These are phyloP conservation scores for Microctenopoma stevenorrisi DNA, from an alignment of 2,797 vertebrate genomes.

Conservation along the genomic window DNA sequence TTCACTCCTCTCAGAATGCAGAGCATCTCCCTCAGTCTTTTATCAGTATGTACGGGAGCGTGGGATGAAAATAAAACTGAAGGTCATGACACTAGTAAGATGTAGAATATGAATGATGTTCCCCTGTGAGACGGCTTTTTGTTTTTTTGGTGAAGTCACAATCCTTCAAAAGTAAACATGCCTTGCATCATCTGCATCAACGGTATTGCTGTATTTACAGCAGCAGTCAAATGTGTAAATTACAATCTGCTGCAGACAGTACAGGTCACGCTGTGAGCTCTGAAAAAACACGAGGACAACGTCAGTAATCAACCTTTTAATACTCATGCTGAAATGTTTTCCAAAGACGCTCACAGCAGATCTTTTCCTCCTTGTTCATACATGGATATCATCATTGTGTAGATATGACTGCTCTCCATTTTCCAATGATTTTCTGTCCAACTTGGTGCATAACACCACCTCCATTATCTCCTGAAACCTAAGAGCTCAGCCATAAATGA, in stretches of 20 bases:
- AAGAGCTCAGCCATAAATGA: slow-evolving; percentile 72
- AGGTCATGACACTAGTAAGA: slow-evolving; percentile 1
- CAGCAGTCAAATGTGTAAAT: not conserved
- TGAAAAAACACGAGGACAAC: not conserved
- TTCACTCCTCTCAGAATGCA: slow-evolving; percentile 3
- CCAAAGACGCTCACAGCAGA: not conserved
- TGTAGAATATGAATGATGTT: not conserved
- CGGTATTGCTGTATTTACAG: not conserved
- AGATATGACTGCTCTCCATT: slow-evolving; percentile 63
- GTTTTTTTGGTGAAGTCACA: no score
- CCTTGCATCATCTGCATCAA: not conserved
- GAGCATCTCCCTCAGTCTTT: not conserved
- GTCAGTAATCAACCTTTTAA: slow-evolving; percentile 13
- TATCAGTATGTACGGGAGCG: not conserved
- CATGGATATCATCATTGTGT: slow-evolving; percentile 47
- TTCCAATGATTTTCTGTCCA: slow-evolving; percentile 77
- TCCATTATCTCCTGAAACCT: slow-evolving; percentile 80
- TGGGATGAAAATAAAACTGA: not conserved
- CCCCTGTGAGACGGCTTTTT: not conserved
- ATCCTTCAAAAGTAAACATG: not conserved
- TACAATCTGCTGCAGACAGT: not conserved
- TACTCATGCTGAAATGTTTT: not conserved
- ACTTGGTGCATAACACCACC: slow-evolving; percentile 60
- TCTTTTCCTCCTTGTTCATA: slow-evolving; percentile 26
- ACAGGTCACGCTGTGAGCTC: not conserved